phyloP scores from a whole-genome alignment of 1,140 invertebrate genomes.

The Drosophila arizonae region DNA sequence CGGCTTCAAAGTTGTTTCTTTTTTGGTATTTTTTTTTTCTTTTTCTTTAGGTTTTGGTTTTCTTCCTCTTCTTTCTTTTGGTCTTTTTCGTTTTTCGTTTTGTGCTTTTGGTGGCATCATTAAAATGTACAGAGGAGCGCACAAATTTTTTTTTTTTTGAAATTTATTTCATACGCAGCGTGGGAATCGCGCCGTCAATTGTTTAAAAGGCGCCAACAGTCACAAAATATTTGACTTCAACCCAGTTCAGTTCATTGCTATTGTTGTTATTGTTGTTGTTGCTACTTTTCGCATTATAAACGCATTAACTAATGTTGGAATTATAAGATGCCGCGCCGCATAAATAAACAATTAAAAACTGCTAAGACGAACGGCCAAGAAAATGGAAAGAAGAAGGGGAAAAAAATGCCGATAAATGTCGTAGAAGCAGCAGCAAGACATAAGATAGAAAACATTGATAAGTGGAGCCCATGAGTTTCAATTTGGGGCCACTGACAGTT shows the following conservation, averaged over 20 bases:
- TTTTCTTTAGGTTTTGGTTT: background rate
- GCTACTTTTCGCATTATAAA: conserved; percentile 72
- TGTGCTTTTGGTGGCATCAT: conserved; percentile 66
- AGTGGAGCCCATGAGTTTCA: conserved; percentile 54
- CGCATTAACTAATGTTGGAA: conserved; percentile 74
- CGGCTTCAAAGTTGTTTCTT: conserved; percentile 71
- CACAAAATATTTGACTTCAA: conserved; percentile 21
- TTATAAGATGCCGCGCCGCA: conserved; percentile 44
- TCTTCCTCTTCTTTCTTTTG: conserved; percentile 23
- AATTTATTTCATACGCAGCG: conserved; percentile 80
- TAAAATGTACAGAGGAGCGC: conserved; percentile 76
- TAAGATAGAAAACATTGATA: conserved; percentile 51
- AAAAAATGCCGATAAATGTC: conserved; percentile 45
- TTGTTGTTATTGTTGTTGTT: conserved; percentile 20
- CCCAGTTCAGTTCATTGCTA: background rate
- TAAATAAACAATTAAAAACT: conserved; percentile 70
- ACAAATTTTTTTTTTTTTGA: conserved; percentile 51
- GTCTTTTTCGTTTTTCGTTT: conserved; percentile 21
- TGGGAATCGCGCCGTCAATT: conserved; percentile 74
- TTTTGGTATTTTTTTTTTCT: conserved; percentile 44
- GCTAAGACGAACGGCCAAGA: conserved; percentile 14
- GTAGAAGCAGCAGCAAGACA: conserved; percentile 21
- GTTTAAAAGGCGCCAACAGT: conserved; percentile 68
- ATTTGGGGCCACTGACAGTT: conserved; percentile 41
- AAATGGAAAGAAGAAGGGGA: background rate